Percentiles rank a stretch among this genome's conserved stretches.
phyloP scores from a whole-genome alignment of 2,888 invertebrate genomes.

The Nezara viridula region DNA sequence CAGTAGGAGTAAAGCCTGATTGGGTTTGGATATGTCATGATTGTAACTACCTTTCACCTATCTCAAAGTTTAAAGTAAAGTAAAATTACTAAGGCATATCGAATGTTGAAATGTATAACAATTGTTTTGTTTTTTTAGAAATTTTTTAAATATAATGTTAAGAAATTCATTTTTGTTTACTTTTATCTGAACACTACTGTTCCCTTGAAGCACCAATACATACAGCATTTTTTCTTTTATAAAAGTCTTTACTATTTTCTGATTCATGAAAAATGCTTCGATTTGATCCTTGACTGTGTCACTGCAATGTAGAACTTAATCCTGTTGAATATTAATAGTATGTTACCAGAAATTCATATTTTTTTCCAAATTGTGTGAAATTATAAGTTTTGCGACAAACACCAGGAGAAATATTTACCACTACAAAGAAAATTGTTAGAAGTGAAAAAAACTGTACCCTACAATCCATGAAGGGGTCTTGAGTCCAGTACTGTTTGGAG shows the following conservation, averaged over 20 bases:
- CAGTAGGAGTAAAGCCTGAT: conserved; percentile 70
- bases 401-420: no score
- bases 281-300: background rate
- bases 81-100: conserved; percentile 4
- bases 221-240: no score
- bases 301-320: background rate
- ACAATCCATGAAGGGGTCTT: no score
- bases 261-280: background rate
- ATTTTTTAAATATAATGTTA: conserved; percentile 13
- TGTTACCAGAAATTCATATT: no score
- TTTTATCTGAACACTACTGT: no score
- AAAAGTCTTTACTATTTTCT: no score
- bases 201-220: no score
- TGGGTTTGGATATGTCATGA: conserved; percentile 78
- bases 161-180: background rate
- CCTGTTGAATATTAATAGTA: background rate
- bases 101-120: background rate
- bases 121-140: background rate
- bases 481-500: no score
- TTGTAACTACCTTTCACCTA: conserved; percentile 63
- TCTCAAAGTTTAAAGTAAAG: conserved; percentile 44
- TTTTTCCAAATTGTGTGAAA: no score
- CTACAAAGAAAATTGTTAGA: no score
- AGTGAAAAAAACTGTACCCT: no score
- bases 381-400: no score